These are phyloP conservation scores for Atopsyche davidsoni DNA, from an alignment of 1,140 invertebrate species.

Conservation along the genomic window DNA sequence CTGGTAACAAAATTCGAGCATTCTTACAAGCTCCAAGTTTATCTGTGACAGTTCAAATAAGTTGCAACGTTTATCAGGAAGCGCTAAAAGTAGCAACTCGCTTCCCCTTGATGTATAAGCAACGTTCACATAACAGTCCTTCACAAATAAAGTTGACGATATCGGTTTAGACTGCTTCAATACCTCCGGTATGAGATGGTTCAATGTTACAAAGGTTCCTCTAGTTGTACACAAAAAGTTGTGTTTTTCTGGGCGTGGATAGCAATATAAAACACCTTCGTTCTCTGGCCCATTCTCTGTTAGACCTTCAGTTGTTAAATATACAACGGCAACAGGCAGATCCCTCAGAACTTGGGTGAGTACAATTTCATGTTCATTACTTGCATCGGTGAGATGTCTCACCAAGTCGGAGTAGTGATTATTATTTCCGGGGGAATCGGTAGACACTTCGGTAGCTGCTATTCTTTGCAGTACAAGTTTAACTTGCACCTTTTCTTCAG, in stretches of 20 bases:
- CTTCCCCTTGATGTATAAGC: conserved; percentile 49
- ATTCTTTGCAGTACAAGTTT: conserved; percentile 53
- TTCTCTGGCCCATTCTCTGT: conserved; percentile 56
- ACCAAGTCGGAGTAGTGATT: conserved; percentile 49
- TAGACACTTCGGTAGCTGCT: conserved; percentile 48
- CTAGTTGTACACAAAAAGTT: conserved; percentile 53
- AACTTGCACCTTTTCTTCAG: conserved; percentile 16
- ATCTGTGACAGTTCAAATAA: conserved; percentile 46
- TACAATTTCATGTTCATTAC: conserved; percentile 46
- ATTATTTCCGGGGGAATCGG: conserved; percentile 39
- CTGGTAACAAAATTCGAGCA: conserved; percentile 49
- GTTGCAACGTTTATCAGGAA: conserved; percentile 46
- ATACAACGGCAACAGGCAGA: conserved; percentile 54
- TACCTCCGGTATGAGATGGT: conserved; percentile 59
- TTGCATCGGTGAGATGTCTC: conserved; percentile 43
- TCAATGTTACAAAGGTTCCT: conserved; percentile 62
- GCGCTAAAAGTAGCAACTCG: conserved; percentile 49
- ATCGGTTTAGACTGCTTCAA: conserved; percentile 49
- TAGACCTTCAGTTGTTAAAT: conserved; percentile 55
- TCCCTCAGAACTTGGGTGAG: conserved; percentile 50
- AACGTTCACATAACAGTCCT: conserved; percentile 50
- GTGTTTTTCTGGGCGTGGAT: conserved; percentile 55
- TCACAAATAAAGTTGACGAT: conserved; percentile 50
- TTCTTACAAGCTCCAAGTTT: conserved; percentile 44
- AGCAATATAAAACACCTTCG: conserved; percentile 61